phyloP scores from a whole-genome alignment of 2,113 vertebrate species.

The Formicarius rufipectus region DNA sequence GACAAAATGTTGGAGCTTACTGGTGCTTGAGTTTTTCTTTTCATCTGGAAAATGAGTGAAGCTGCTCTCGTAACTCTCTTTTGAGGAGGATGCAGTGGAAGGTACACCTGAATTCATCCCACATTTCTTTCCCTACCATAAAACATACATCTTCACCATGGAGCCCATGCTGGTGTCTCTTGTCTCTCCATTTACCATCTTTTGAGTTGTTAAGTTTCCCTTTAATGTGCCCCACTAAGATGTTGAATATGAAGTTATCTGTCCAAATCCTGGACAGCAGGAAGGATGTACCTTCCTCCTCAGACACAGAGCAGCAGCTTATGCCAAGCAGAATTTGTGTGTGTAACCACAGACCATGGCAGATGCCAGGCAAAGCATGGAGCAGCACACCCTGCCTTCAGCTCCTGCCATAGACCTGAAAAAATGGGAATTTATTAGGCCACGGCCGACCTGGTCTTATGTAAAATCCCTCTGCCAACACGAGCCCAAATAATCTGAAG shows the following conservation, averaged over 20 bases:
- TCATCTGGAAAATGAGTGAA: neutral
- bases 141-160: neutral
- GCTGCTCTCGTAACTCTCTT: neutral
- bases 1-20: neutral
- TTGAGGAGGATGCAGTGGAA: neutral
- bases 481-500: neutral
- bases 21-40: neutral
- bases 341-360: neutral
- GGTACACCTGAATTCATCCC: neutral
- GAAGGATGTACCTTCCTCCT: neutral
- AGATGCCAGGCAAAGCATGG: accelerated
- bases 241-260: neutral
- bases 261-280: neutral
- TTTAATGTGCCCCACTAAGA: neutral
- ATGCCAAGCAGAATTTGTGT: neutral
- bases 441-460: accelerated
- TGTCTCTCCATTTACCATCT: neutral
- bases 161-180: neutral
- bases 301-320: neutral
- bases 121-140: neutral
- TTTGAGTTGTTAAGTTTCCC: neutral
- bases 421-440: neutral
- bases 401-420: neutral
- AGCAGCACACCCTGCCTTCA: neutral
- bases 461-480: neutral